phyloP scores from a whole-genome alignment of 2,888 invertebrate species.

The Ophonus ardosiacus region DNA sequence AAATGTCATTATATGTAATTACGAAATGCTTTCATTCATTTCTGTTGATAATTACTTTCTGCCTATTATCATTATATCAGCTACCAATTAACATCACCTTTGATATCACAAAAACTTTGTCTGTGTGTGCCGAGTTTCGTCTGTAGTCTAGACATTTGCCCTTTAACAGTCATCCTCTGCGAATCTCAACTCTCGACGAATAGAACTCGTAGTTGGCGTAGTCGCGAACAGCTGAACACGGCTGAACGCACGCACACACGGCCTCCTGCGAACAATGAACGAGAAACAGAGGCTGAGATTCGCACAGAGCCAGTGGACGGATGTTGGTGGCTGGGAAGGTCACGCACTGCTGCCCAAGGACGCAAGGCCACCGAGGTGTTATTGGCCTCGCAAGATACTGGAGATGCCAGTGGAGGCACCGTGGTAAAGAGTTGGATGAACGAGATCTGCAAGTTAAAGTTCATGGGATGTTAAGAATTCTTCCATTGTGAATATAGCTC shows the following conservation, averaged over 20 bases:
- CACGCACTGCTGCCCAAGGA: constrained; percentile 62
- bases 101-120: background rate
- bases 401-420: no score
- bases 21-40: background rate
- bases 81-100: background rate
- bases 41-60: background rate
- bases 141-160: background rate
- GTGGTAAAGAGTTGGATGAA: background rate
- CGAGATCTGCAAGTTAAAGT: background rate
- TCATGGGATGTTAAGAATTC: background rate
- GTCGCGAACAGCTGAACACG: background rate
- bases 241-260: background rate
- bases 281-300: background rate
- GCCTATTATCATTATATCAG: background rate
- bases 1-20: background rate
- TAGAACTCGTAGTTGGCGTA: background rate
- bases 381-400: constrained; percentile 47
- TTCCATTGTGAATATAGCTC: no score
- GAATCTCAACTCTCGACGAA: no score
- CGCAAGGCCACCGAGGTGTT: constrained; percentile 52
- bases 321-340: constrained; percentile 54
- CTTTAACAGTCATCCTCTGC: background rate
- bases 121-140: background rate
- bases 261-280: background rate
- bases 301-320: constrained; percentile 9